phyloP scores from a whole-genome alignment of 2,888 invertebrate genomes.

The Allolobophora icterica region DNA sequence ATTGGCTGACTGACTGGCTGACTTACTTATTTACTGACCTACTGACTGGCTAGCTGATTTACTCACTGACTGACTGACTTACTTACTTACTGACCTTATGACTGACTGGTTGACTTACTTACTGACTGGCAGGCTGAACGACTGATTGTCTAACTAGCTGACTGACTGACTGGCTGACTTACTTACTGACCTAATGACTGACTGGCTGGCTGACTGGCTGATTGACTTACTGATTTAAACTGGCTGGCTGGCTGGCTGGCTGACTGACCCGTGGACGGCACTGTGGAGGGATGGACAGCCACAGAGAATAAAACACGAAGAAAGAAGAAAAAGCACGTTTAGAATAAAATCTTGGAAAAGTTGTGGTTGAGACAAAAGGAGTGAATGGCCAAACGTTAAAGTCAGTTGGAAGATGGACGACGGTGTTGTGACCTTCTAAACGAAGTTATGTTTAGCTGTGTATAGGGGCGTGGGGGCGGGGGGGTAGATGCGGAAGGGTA shows the following conservation, averaged over 20 bases:
- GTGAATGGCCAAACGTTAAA: not conserved
- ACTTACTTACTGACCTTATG: no score
- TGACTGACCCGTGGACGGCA: no score
- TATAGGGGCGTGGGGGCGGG: not conserved
- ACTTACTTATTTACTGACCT: not conserved
- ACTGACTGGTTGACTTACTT: not conserved
- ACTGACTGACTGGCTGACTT: not conserved
- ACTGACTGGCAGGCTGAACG: not conserved
- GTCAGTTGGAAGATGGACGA: not conserved
- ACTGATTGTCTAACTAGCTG: not conserved
- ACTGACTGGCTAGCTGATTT: no score
- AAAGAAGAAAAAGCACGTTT: no score
- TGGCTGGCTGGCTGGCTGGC: no score
- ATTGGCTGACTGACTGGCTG: not conserved
- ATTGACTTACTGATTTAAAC: no score
- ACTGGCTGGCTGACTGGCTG: no score
- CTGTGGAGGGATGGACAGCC: no score
- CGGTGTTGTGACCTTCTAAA: not conserved
- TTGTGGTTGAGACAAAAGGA: not conserved
- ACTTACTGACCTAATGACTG: not conserved
- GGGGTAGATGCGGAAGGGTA: not conserved
- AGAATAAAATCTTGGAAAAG: not conserved
- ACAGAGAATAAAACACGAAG: no score
- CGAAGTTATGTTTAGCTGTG: not conserved
- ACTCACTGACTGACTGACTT: no score